Percentiles rank a stretch among this genome's conserved stretches.
Conservation (phyloP, 1,140 invertebrate species). For the Subanguina moxae region DNA sequence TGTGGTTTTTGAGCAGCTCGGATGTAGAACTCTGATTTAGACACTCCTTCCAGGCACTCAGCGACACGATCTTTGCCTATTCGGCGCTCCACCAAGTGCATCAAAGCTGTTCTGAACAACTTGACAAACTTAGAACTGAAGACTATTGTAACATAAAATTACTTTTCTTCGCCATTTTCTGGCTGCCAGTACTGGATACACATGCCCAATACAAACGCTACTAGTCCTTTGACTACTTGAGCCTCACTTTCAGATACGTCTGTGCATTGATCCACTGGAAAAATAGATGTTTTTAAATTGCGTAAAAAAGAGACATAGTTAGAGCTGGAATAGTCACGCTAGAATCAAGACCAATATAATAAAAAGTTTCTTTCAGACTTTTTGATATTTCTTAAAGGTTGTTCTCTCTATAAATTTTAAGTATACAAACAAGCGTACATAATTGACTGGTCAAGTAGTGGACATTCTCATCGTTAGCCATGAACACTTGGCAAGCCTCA, state of each 20-base stretch:
- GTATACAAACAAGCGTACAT: constrained; percentile 17
- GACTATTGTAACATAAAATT: constrained; percentile 1
- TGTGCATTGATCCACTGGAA: constrained; percentile 59
- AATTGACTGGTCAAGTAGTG: constrained; percentile 67
- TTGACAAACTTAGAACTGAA: not conserved
- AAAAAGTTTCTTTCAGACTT: too few species aligned
- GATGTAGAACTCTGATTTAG: constrained; percentile 82
- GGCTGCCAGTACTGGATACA: constrained; percentile 78
- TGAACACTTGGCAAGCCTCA: constrained; percentile 75
- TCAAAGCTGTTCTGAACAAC: constrained; percentile 69
- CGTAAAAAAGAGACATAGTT: too few species aligned
- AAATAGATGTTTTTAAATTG: constrained; percentile 1
- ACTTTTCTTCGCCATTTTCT: constrained; percentile 66
- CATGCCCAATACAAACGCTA: constrained; percentile 86
- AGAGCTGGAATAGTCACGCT: too few species aligned
- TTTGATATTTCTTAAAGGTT: not conserved
- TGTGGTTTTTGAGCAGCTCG: constrained; percentile 87
- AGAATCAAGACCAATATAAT: too few species aligned
- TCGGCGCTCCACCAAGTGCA: constrained; percentile 79
- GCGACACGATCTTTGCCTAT: constrained; percentile 85
- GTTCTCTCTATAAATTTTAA: too few species aligned
- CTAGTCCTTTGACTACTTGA: constrained; percentile 82
- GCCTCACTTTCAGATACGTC: constrained; percentile 69
- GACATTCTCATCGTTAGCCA: constrained; percentile 77
- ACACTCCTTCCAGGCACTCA: constrained; percentile 78